phyloP scores from a whole-genome alignment of 2,113 vertebrate species.

The Daboia siamensis region DNA sequence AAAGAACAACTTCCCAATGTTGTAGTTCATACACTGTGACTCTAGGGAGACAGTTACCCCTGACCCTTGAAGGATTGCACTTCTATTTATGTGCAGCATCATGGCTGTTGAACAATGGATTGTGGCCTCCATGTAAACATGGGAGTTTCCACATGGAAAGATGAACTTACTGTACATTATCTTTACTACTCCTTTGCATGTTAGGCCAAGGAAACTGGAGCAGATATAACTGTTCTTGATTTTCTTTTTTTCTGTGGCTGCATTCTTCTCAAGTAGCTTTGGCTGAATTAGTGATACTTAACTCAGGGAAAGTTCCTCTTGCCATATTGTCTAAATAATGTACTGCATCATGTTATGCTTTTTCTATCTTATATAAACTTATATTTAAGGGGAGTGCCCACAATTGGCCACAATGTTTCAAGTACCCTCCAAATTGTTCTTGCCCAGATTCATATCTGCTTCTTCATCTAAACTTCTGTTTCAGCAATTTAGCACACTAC shows the following conservation, averaged over 20 bases:
- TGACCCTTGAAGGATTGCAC: slow-evolving; percentile 17
- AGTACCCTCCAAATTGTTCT: slow-evolving; percentile 13
- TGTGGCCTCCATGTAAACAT: neutral
- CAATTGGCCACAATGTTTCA: slow-evolving; percentile 9
- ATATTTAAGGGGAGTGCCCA: slow-evolving; percentile 34
- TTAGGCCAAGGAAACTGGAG: slow-evolving; percentile 1
- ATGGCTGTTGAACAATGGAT: neutral
- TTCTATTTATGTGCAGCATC: slow-evolving; percentile 5
- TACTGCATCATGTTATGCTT: neutral
- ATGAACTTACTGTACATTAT: neutral
- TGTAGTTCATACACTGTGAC: slow-evolving; percentile 7
- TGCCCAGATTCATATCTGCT: neutral
- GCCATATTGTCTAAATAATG: slow-evolving; percentile 5
- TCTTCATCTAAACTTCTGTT: neutral
- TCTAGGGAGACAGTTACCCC: slow-evolving; percentile 18
- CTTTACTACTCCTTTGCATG: slow-evolving; percentile 1
- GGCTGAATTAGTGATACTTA: neutral
- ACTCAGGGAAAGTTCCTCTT: neutral
- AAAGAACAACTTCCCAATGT: slow-evolving; percentile 26
- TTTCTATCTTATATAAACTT: neutral
- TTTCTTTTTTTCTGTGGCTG: slow-evolving; percentile 22
- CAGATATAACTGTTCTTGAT: slow-evolving; percentile 17
- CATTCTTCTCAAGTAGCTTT: slow-evolving; percentile 9
- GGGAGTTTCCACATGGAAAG: neutral
- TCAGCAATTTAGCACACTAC: neutral